These are phyloP conservation scores for Drosophila yakuba DNA, from an alignment of 1,140 invertebrate genomes.

Conservation along the genomic window DNA sequence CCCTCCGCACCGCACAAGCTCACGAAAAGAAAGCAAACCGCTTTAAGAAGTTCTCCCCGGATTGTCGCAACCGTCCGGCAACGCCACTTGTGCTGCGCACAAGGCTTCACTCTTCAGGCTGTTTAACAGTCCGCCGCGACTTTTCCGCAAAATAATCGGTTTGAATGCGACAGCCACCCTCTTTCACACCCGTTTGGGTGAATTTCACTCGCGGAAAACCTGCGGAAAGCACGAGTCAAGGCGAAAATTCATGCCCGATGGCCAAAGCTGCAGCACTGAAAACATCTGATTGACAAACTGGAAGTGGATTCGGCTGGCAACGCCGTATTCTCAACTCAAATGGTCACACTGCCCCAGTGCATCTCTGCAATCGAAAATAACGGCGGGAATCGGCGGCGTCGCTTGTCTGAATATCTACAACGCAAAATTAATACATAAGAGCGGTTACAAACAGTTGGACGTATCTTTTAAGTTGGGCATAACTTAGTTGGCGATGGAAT, in stretches of 20 bases:
- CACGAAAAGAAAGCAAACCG: neutral
- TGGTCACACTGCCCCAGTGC: conserved; percentile 22
- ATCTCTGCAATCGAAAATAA: conserved; percentile 67
- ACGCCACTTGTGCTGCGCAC: conserved; percentile 23
- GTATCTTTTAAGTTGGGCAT: neutral
- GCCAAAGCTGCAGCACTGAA: conserved; percentile 22
- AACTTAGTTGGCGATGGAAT: conserved; percentile 59
- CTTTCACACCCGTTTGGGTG: conserved; percentile 8
- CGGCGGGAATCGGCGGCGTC: conserved; percentile 61
- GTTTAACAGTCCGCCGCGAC: neutral
- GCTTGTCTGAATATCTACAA: conserved; percentile 27
- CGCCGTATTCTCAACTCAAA: neutral
- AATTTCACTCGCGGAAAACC: conserved; percentile 23
- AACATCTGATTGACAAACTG: conserved; percentile 34
- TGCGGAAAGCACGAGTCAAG: conserved; percentile 8
- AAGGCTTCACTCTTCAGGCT: conserved; percentile 4
- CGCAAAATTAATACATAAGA: neutral
- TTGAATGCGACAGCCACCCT: neutral
- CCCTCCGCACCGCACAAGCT: neutral
- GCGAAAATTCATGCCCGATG: conserved; percentile 17
- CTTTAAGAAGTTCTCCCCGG: neutral
- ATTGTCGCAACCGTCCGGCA: conserved; percentile 8
- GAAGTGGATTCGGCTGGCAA: neutral
- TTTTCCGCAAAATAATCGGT: neutral
- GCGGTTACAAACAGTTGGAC: no score